phyloP scores from a whole-genome alignment of 2,797 vertebrate genomes.

The Myripristis jacobus region DNA sequence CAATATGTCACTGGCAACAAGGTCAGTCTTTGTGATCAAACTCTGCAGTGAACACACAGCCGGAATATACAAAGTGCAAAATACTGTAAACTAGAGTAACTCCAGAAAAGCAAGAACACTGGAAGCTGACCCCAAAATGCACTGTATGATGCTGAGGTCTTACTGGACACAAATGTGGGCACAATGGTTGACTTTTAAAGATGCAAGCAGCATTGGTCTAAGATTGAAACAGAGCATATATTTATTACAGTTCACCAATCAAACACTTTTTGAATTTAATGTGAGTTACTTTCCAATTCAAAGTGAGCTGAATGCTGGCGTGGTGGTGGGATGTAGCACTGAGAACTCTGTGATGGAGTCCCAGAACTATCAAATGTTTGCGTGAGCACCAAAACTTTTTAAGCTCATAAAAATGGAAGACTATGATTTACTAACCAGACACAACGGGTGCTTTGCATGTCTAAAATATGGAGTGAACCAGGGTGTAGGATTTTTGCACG shows the following conservation, averaged over 20 bases:
- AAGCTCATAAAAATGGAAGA: background rate
- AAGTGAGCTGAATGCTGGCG: background rate
- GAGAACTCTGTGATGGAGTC: background rate
- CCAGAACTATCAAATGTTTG: background rate
- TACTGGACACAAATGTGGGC: background rate
- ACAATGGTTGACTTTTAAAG: background rate
- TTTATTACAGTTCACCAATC: background rate
- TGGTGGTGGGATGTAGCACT: background rate
- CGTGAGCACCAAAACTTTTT: background rate
- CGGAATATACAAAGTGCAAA: constrained; percentile 12
- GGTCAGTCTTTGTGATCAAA: constrained; percentile 47
- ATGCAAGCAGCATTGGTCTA: background rate
- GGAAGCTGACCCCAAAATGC: background rate
- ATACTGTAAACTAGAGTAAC: constrained; percentile 5
- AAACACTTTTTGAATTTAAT: background rate
- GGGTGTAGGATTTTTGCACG: background rate
- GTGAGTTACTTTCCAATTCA: background rate
- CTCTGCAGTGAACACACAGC: constrained; percentile 6
- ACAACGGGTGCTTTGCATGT: background rate
- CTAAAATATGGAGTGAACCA: background rate
- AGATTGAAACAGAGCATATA: too few relatives aligned
- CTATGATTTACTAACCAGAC: background rate
- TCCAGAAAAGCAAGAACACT: constrained; percentile 3
- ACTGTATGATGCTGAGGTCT: constrained; percentile 15
- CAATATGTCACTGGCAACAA: constrained; percentile 46